Percentiles rank a stretch among this genome's conserved stretches.
Conservation (phyloP, 1,140 invertebrate genomes). For the Papilio helenus region DNA sequence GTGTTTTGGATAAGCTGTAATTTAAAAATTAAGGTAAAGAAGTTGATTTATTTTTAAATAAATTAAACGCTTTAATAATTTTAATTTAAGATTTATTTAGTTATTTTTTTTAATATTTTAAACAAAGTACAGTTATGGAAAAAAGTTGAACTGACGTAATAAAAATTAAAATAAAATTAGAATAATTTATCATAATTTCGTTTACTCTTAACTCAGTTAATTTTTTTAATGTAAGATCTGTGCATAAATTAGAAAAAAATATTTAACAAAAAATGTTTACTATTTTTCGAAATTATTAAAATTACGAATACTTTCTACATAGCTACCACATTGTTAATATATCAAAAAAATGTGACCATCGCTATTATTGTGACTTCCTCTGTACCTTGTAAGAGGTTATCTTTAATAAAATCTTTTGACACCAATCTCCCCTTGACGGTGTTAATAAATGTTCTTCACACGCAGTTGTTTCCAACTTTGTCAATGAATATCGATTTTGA, state of each 20-base stretch:
- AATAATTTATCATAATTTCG: no score
- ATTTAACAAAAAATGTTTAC: no score
- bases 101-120: no score
- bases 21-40: slow-evolving; percentile 2
- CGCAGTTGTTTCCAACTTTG: neutral
- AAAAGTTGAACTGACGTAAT: no score
- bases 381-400: slow-evolving; percentile 15
- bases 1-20: slow-evolving; percentile 1
- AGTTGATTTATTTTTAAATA: neutral
- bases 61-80: neutral
- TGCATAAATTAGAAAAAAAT: no score
- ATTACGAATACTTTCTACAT: no score
- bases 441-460: neutral
- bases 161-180: no score
- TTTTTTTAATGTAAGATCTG: no score
- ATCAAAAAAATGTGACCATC: neutral
- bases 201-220: no score
- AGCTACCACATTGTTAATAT: neutral
- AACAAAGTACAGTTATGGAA: no score
- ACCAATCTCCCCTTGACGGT: slow-evolving; percentile 6
- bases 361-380: neutral
- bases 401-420: slow-evolving; percentile 15
- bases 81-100: neutral
- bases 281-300: no score
- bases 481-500: neutral